phyloP scores from a whole-genome alignment of 1,140 invertebrate species.

The Hyposmocoma kahamanoa region DNA sequence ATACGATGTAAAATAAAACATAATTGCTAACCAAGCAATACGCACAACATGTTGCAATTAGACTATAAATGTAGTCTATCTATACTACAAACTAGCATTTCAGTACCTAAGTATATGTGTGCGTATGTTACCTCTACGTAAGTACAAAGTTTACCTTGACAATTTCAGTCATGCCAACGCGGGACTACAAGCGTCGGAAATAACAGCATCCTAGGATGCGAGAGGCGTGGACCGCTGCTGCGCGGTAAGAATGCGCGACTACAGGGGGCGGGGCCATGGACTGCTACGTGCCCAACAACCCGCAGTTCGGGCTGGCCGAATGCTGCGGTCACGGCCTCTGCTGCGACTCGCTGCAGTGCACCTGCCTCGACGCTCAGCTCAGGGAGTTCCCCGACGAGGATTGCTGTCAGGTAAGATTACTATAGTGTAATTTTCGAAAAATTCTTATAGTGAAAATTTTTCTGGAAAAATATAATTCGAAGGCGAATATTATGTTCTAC shows the following conservation, averaged over 20 bases:
- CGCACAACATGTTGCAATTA: no score
- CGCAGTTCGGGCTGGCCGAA: constrained; percentile 63
- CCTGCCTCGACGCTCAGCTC: constrained; percentile 34
- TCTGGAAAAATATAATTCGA: no score
- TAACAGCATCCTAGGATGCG: not conserved
- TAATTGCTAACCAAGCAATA: no score
- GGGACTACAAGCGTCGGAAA: not conserved
- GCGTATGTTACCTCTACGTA: not conserved
- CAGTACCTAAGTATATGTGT: not conserved
- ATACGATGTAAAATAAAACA: no score
- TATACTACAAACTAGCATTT: not conserved
- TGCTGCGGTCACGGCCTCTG: constrained; percentile 47
- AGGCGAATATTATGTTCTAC: no score
- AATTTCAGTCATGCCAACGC: not conserved
- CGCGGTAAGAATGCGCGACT: constrained; percentile 36
- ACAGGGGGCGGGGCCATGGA: constrained; percentile 54
- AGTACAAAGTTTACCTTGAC: not conserved
- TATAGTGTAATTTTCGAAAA: no score
- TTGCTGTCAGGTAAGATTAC: constrained; percentile 55
- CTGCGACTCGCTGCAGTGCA: constrained; percentile 64
- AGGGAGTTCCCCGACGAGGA: constrained; percentile 52
- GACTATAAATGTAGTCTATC: no score
- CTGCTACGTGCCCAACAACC: constrained; percentile 72
- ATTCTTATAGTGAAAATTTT: no score
- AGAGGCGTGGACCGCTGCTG: constrained; percentile 27